Percentiles rank a stretch among this genome's conserved stretches.
These are phyloP conservation scores for Agrochola lota DNA, from an alignment of 2,888 invertebrate species.

Conservation along the genomic window DNA sequence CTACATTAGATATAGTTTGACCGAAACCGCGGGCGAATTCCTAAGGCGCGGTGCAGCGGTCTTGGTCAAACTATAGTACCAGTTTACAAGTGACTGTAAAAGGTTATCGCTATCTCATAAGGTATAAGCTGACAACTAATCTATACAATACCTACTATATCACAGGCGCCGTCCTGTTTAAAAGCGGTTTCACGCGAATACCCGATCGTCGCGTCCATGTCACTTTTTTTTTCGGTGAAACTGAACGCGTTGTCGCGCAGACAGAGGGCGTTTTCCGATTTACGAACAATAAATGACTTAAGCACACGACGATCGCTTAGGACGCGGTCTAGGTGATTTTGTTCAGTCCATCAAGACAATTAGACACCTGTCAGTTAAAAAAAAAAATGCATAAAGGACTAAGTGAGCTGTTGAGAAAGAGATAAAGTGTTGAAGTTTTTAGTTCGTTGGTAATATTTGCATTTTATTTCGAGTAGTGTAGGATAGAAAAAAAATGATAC, in stretches of 20 bases:
- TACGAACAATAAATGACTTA: too few relatives aligned
- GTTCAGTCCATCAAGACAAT: not conserved
- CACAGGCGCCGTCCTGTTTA: too few relatives aligned
- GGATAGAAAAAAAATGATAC: conserved; percentile 41
- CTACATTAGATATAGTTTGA: not conserved
- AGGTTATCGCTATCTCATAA: not conserved
- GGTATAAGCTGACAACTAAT: not conserved
- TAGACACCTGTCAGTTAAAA: not conserved
- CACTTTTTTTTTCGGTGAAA: too few relatives aligned
- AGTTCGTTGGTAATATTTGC: conserved; percentile 11
- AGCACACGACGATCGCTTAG: too few relatives aligned
- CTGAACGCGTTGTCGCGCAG: too few relatives aligned
- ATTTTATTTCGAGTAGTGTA: conserved; percentile 39
- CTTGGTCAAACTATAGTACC: not conserved
- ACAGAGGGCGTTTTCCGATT: too few relatives aligned
- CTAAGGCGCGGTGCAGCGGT: too few relatives aligned
- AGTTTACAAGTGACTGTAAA: not conserved
- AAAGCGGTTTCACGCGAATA: too few relatives aligned
- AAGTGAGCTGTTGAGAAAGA: too few relatives aligned
- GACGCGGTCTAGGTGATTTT: too few relatives aligned
- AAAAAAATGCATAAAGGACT: not conserved
- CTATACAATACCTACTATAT: not conserved
- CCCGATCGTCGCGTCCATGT: too few relatives aligned
- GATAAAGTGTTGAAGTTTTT: not conserved
- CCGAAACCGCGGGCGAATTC: too few relatives aligned